Evolutionary conservation across 2,113 vertebrate species (phyloP), one percentile per base, ranked within the genome.

Genomic region (Beaufortia kweichowensis): DNA sequence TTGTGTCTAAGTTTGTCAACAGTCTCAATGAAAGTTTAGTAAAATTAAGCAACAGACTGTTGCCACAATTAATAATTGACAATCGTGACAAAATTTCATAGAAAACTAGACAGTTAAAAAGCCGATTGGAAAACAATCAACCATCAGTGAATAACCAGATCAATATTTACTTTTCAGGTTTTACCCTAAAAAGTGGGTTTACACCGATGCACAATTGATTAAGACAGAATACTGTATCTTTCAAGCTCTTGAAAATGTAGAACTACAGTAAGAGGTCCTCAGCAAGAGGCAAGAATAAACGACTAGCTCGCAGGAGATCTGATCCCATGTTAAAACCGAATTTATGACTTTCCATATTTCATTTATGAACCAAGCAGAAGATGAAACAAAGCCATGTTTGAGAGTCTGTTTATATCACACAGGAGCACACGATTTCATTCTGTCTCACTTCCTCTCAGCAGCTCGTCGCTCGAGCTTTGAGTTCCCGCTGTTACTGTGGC

Each of bases 401-500:
- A 74, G 26, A 61, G 56, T 11, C 57, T 74, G 71, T 74, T 74
- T 74, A 29, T 74, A 46, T 62, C 69, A 72, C 69, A 59, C 55
- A 43, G 4, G 31, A 17, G 6, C 39, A 33, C 17, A 35, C 26
- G 8, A 35, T 26, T 8, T 14, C 55, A 21, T 61, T 75, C 63
- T 75, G n/a, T 66, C 63, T 41, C 64, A 53, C 41, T n/a, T 55
- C 53, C 46, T 33, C 33, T 57, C 74, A 65, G 79, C 66, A 64
- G 57, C 62, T 64, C 62, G 19, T 73, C 79, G 55, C 56, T 43
- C 68, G 11, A 63, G 55, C 56, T 76, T 65, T 81, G 53, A 48
- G 57, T 71, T 59, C 39, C 55, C 65, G 61, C 68, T 77, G 55
- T 74, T 81, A 67, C 68, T 62, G 62, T 69, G 63, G 65, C 80